Conservation (phyloP, 2,888 invertebrate genomes). For the Incurvaria masculella region DNA sequence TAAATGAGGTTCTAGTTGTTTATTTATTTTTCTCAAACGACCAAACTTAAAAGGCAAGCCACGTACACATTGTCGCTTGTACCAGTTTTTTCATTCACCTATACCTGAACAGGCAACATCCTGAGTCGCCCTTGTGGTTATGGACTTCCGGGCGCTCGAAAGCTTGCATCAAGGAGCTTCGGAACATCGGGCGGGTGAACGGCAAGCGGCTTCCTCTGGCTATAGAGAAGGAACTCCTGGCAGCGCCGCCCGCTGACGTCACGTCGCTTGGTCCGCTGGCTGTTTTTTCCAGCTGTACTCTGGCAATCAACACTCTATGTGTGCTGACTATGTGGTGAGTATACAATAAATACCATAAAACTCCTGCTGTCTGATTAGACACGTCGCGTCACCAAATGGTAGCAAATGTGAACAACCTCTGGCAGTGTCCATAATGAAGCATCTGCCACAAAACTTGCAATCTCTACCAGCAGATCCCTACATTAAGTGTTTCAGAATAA, state of each 20-base stretch:
- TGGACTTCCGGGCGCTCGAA: constrained; percentile 48
- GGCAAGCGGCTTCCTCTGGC: constrained; percentile 38
- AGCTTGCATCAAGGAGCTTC: constrained; percentile 45
- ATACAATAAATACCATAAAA: constrained; percentile 1
- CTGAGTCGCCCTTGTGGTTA: constrained; percentile 65
- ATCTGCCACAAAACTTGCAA: too few relatives aligned
- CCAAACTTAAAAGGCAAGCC: background rate
- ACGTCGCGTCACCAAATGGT: background rate
- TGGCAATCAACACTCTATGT: constrained; percentile 53
- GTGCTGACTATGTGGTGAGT: constrained; percentile 55
- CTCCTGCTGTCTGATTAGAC: constrained; percentile 1
- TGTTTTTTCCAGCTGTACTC: constrained; percentile 53
- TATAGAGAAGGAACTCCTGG: constrained; percentile 30
- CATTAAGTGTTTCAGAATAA: too few relatives aligned
- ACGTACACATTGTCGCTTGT: background rate
- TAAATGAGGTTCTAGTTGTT: too few relatives aligned
- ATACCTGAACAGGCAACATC: constrained; percentile 42
- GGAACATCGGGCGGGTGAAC: constrained; percentile 54
- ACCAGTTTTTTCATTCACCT: background rate
- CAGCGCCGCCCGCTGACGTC: constrained; percentile 22
- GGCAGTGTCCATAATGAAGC: too few relatives aligned
- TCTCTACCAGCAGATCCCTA: too few relatives aligned
- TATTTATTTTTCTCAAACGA: too few relatives aligned
- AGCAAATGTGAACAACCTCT: too few relatives aligned
- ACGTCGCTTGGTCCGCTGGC: constrained; percentile 51